A percentile compares a stretch with the other conserved stretches of the same genome.
Conservation (phyloP, 2,113 vertebrate genomes). For the Serinus canaria region DNA sequence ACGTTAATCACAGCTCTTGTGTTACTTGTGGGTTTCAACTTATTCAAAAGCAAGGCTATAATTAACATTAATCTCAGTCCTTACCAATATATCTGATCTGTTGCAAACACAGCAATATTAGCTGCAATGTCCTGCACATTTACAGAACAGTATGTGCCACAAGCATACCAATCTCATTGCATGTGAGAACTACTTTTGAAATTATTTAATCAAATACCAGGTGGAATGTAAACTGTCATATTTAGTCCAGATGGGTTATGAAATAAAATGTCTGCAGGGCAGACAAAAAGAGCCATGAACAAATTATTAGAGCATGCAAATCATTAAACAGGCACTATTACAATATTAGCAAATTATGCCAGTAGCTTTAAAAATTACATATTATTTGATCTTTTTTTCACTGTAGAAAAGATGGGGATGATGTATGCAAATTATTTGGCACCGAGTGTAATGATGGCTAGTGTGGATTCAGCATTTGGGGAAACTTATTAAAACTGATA, state of each 20-base stretch:
- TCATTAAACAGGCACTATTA: neutral
- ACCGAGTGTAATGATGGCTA: neutral
- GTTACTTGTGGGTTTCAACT: neutral
- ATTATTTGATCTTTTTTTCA: neutral
- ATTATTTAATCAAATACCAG: constrained; percentile 49
- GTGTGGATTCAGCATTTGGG: neutral
- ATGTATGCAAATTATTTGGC: neutral
- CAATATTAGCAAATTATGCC: neutral
- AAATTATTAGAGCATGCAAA: neutral
- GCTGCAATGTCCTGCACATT: neutral
- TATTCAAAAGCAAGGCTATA: neutral
- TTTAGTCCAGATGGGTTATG: neutral
- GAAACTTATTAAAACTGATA: neutral
- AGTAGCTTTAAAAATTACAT: neutral
- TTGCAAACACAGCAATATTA: neutral
- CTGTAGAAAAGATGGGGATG: neutral
- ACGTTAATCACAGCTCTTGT: neutral
- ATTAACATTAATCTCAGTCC: neutral
- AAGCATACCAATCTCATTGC: neutral
- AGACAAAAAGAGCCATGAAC: neutral
- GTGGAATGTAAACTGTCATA: constrained; percentile 10
- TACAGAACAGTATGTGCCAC: neutral
- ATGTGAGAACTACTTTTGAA: neutral
- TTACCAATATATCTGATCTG: neutral
- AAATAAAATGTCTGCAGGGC: neutral